Evolutionary conservation across 2,797 vertebrate genomes (phyloP).

Genomic region (Craterocephalus amniculus): DNA sequence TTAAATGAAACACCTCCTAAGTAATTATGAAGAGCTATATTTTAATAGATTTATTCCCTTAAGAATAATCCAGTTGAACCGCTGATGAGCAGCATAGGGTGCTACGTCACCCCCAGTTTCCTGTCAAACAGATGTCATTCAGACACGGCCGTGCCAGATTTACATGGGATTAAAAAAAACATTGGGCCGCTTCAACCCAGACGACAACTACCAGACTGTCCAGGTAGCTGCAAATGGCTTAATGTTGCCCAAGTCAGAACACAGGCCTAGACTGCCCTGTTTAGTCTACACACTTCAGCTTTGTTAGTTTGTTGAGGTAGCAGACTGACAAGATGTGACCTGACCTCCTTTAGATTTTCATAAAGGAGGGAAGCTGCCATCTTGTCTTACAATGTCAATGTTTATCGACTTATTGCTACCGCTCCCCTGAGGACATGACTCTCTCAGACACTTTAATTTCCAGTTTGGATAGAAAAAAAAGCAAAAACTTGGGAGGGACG

Average conservation of each 20-base stretch:
- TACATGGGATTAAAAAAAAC: constrained; percentile 23
- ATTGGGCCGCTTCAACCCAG: constrained; percentile 11
- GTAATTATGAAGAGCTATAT: constrained; percentile 45
- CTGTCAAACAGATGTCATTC: constrained; percentile 43
- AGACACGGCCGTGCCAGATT: constrained; percentile 29
- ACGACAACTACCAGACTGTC: constrained; percentile 32
- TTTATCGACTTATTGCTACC: constrained; percentile 63
- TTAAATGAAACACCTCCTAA: constrained; percentile 72
- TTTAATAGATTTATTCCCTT: constrained; percentile 50
- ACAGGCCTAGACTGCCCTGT: constrained; percentile 54
- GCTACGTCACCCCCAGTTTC: constrained; percentile 34
- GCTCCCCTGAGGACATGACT: constrained; percentile 46
- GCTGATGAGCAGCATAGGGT: constrained; percentile 42
- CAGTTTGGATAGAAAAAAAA: constrained; percentile 28
- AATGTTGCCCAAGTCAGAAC: constrained; percentile 33
- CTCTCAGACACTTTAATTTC: constrained; percentile 51
- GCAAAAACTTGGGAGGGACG: constrained; percentile 15
- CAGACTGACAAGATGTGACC: constrained; percentile 68
- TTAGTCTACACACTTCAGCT: constrained; percentile 68
- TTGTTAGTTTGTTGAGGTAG: constrained; percentile 74
- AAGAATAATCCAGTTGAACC: constrained; percentile 30
- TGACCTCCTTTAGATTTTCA: constrained; percentile 58
- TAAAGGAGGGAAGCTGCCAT: constrained; percentile 65
- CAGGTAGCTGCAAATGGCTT: constrained; percentile 50
- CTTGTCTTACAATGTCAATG: constrained; percentile 76